These are phyloP conservation scores for Monochamus saltuarius DNA, from an alignment of 1,140 invertebrate genomes.

Conservation along the genomic window DNA sequence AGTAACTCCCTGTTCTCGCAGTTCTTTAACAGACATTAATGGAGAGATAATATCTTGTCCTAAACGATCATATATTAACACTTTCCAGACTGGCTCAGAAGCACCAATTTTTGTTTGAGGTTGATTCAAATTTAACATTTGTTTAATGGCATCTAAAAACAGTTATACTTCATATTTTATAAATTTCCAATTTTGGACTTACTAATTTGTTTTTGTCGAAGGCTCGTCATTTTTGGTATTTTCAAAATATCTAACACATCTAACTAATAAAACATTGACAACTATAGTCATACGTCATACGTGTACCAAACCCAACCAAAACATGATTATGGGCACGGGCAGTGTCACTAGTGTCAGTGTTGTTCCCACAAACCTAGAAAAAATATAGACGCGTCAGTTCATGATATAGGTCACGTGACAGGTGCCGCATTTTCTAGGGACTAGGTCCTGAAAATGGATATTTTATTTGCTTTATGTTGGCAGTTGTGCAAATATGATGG, in stretches of 20 bases:
- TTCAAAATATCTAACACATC: not conserved
- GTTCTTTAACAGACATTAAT: constrained; percentile 91
- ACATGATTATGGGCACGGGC: too few relatives aligned
- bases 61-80: constrained; percentile 92
- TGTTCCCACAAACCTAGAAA: too few relatives aligned
- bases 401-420: too few relatives aligned
- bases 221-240: constrained; percentile 59
- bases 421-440: too few relatives aligned
- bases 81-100: constrained; percentile 90
- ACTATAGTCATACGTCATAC: too few relatives aligned
- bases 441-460: too few relatives aligned
- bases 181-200: constrained; percentile 38
- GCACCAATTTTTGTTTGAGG: constrained; percentile 71
- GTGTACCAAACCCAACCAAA: too few relatives aligned
- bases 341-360: too few relatives aligned
- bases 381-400: too few relatives aligned
- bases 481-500: too few relatives aligned
- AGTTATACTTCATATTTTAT: constrained; percentile 20
- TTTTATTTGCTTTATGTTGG: too few relatives aligned
- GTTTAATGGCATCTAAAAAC: constrained; percentile 77
- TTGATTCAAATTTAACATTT: constrained; percentile 93
- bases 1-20: constrained; percentile 94
- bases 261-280: not conserved
- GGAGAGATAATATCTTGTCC: constrained; percentile 99
- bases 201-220: constrained; percentile 75